phyloP scores from a whole-genome alignment of 2,888 invertebrate genomes.

The Sesia bembeciformis region DNA sequence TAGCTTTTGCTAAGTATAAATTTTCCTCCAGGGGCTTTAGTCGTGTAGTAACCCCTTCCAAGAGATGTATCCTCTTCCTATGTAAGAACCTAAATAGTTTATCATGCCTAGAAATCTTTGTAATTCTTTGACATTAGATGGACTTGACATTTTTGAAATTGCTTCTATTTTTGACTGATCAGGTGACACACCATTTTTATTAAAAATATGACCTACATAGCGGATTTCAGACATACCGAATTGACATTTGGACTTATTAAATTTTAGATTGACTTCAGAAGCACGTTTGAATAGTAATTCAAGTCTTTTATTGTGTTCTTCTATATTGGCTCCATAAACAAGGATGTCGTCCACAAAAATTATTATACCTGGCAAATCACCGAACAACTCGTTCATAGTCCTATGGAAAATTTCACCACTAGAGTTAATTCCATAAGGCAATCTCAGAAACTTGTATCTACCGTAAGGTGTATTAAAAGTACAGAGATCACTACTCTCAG shows the following conservation, averaged over 20 bases:
- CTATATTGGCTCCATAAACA: constrained; percentile 2
- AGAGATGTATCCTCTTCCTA: too few species aligned
- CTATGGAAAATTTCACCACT: constrained; percentile 11
- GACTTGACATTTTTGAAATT: too few species aligned
- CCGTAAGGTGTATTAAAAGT: constrained; percentile 15
- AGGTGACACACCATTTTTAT: too few species aligned
- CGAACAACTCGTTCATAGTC: constrained; percentile 6
- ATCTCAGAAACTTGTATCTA: constrained; percentile 8
- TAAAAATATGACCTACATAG: too few species aligned
- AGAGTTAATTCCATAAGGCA: constrained; percentile 14
- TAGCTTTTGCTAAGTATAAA: too few species aligned
- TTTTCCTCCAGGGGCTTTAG: too few species aligned
- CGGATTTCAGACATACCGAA: too few species aligned
- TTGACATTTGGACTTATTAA: constrained; percentile 2
- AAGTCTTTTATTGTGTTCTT: constrained; percentile 5
- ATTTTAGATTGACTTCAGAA: constrained; percentile 7
- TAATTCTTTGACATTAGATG: too few species aligned
- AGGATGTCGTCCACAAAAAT: constrained; percentile 10
- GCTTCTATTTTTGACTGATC: too few species aligned
- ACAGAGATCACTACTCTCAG: constrained; percentile 9
- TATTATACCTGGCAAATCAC: constrained; percentile 5
- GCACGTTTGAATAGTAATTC: constrained; percentile 5
- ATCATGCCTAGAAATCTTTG: too few species aligned
- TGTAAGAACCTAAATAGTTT: too few species aligned
- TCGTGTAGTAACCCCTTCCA: too few species aligned